Evolutionary conservation across 2,888 invertebrate species (phyloP).

Genomic region (Polyploca ridens): DNA sequence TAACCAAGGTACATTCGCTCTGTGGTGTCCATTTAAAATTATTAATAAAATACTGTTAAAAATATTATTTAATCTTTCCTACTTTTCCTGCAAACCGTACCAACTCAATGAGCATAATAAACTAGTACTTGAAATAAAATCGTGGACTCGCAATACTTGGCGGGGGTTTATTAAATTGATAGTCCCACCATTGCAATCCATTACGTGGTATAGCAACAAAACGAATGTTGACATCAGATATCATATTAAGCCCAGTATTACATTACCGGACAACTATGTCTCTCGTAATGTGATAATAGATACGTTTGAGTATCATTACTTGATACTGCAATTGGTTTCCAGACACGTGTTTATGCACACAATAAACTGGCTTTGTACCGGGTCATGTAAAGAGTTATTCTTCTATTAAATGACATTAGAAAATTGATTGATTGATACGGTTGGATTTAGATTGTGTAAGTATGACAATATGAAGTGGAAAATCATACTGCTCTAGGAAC

Average conservation of each 20-base stretch:
- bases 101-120: constrained; percentile 64
- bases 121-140: constrained; percentile 72
- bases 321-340: constrained; percentile 20
- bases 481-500: no score
- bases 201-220: constrained; percentile 60
- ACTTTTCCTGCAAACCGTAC: constrained; percentile 58
- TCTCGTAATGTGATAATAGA: constrained; percentile 18
- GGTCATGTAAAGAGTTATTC: no score
- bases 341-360: constrained; percentile 4
- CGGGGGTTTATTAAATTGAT: constrained; percentile 70
- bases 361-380: neutral
- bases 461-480: no score
- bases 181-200: constrained; percentile 57
- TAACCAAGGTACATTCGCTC: no score
- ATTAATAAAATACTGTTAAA: no score
- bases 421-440: no score
- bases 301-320: constrained; percentile 15
- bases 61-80: neutral
- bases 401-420: no score
- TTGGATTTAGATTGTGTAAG: no score
- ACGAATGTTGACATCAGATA: constrained; percentile 62
- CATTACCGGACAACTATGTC: constrained; percentile 27
- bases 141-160: constrained; percentile 56
- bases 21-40: no score
- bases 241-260: constrained; percentile 31